phyloP scores from a whole-genome alignment of 2,888 invertebrate species.

The Ommatoiulus sabulosus region DNA sequence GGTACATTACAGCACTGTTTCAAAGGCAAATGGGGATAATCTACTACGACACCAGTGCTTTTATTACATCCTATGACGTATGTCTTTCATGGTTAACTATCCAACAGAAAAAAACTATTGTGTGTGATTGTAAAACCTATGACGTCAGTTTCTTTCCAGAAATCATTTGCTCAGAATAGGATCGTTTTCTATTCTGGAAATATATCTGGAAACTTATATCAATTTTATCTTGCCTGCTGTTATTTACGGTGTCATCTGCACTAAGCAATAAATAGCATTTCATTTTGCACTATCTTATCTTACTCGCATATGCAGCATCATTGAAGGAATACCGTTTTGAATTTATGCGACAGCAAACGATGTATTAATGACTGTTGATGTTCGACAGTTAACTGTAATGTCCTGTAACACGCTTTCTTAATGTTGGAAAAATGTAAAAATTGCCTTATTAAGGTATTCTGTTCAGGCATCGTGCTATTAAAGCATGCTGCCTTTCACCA shows the following conservation, averaged over 20 bases:
- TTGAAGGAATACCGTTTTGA: not conserved
- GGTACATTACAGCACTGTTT: too few relatives aligned
- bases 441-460: not conserved
- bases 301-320: not conserved
- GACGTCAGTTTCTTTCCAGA: too few relatives aligned
- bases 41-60: too few relatives aligned
- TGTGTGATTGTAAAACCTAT: too few relatives aligned
- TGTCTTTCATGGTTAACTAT: too few relatives aligned
- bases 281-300: not conserved
- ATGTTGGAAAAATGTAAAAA: slow-evolving; percentile 8
- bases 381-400: slow-evolving; percentile 9
- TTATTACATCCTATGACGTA: too few relatives aligned
- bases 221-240: not conserved
- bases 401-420: not conserved
- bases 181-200: too few relatives aligned
- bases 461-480: not conserved
- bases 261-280: not conserved
- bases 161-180: too few relatives aligned
- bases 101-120: too few relatives aligned
- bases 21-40: too few relatives aligned
- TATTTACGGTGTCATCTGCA: slow-evolving; percentile 10
- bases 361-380: slow-evolving; percentile 40
- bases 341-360: slow-evolving; percentile 36
- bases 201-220: too few relatives aligned
- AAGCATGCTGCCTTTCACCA: not conserved